A percentile compares a stretch with the other conserved stretches of the same genome.
Evolutionary conservation across 2,797 vertebrate species (phyloP).

Genomic region (Aphelocoma californica): DNA sequence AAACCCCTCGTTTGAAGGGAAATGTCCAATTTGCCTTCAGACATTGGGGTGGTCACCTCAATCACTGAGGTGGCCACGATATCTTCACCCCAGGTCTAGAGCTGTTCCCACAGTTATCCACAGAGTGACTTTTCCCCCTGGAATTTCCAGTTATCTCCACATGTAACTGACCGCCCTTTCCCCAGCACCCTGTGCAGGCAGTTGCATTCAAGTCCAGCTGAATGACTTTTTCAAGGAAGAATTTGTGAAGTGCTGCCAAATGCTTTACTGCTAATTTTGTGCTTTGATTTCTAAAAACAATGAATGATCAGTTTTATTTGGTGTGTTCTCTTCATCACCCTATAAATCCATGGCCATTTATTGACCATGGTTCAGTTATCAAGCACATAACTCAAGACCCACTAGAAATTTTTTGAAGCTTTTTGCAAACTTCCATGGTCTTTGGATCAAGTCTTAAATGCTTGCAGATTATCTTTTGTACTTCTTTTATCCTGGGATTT

Average conservation of each 20-base stretch:
- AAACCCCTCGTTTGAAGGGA: neutral
- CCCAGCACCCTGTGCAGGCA: neutral
- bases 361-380: neutral
- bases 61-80: neutral
- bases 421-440: neutral
- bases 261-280: neutral
- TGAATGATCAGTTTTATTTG: neutral
- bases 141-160: neutral
- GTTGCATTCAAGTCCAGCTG: neutral
- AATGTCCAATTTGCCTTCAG: neutral
- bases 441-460: neutral
- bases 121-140: neutral
- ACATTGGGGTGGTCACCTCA: neutral
- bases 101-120: neutral
- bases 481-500: neutral
- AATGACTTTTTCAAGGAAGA: neutral
- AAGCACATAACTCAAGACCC: neutral
- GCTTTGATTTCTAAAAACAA: neutral
- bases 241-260: slow-evolving; percentile 16
- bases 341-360: neutral
- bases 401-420: neutral
- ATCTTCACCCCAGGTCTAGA: neutral
- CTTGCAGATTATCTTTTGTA: neutral
- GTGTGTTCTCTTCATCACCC: neutral
- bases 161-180: neutral